Evolutionary conservation across 2,113 vertebrate species (phyloP), one percentile per base, ranked within the genome.

Genomic region (Indri indri): DNA sequence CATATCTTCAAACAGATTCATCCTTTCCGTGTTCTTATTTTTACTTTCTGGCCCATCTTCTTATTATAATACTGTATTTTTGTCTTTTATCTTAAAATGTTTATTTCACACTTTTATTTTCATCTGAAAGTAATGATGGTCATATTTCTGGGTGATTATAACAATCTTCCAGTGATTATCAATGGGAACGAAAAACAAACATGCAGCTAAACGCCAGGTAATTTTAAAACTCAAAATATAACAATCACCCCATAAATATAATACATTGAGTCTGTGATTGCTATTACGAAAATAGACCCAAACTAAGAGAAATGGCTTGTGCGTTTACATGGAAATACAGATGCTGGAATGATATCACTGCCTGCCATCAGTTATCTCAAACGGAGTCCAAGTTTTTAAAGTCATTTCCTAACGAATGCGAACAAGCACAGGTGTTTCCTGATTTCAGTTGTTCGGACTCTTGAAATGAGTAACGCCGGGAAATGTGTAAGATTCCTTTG

Each of bases 371-470:
- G 96, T 83, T 95, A 96, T 98, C 92, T 97, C 92, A 81, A 97
- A 79, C 32, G 0, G 80, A 86, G 94, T 90, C 97, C 97, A 97
- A 97, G 96, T 94, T 97, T 97, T 98, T 88, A 93, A 95, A 98
- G 96, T 97, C 93, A 98, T 98, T 98, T 98, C 97, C 98, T 98
- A 92, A 94, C 94, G 94, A 98, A 97, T 97, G 96, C 92, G 97
- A 97, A 98, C 96, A 97, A 97, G 89, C 84, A 90, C 98, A 98
- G 98, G 96, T 98, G 98, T 93, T 98, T 98, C 98, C 98, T 98
- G 98, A 95, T 96, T 97, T 98, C 97, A 96, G 97, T 98, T 97
- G 91, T 83, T 97, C 25, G 2, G 90, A 92, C 80, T 70, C 79
- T 45, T 61, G 54, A 95, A 90, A 94, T 22, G 61, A 94, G 92